Evolutionary conservation across 2,888 invertebrate genomes (phyloP).

Genomic region (Magallana nippona): DNA sequence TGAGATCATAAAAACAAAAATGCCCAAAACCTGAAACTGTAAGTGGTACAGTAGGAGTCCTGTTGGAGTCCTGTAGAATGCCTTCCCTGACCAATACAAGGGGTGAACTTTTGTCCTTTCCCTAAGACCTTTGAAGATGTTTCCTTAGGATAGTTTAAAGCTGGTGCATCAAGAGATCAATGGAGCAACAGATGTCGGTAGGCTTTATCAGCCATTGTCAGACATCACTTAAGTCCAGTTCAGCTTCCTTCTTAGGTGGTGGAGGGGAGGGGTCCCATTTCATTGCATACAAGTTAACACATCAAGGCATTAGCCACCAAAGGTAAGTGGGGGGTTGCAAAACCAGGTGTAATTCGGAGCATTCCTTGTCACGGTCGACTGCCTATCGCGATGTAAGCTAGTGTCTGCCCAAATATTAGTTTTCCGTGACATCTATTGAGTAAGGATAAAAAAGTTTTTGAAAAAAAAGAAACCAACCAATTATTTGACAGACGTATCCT

Average conservation of each 20-base stretch:
- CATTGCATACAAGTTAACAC: neutral
- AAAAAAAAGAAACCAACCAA: neutral
- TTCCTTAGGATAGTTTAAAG: conserved; percentile 13
- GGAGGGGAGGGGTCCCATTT: neutral
- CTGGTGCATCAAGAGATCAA: conserved; percentile 10
- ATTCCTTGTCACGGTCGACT: neutral
- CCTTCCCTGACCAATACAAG: neutral
- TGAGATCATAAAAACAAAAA: too few relatives aligned
- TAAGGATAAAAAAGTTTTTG: neutral
- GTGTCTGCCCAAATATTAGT: neutral
- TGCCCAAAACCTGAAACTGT: neutral
- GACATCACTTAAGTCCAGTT: neutral
- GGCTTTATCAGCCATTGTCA: neutral
- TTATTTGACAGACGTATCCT: conserved; percentile 10
- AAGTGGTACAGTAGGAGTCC: too few relatives aligned
- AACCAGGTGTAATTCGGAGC: neutral
- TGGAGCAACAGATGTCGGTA: neutral
- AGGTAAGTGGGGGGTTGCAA: conserved; percentile 7
- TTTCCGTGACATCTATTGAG: conserved; percentile 32
- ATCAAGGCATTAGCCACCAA: neutral
- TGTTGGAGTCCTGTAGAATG: too few relatives aligned
- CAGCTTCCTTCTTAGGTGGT: conserved; percentile 8
- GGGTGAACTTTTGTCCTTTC: neutral
- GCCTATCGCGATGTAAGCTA: neutral
- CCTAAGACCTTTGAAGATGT: conserved; percentile 20